These are phyloP conservation scores for Panagrolaimus sp. DNA, from an alignment of 1,140 invertebrate genomes.

Conservation along the genomic window DNA sequence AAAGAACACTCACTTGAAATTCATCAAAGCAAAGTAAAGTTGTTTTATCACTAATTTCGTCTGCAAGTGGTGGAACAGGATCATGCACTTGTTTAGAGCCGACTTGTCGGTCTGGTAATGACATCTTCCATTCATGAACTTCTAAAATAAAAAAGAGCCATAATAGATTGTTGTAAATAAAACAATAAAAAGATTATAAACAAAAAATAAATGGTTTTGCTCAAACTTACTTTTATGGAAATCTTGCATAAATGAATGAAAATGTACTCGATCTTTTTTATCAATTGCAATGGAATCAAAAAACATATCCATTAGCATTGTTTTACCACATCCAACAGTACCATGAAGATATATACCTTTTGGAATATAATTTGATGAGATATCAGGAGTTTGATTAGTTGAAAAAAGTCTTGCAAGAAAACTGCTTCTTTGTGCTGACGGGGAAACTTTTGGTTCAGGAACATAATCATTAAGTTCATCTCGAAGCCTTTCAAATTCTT, in stretches of 20 bases:
- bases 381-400: constrained; percentile 14
- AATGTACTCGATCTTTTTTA: constrained; percentile 79
- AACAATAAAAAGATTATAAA: too few relatives aligned
- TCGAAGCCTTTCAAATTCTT: constrained; percentile 33
- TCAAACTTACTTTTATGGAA: constrained; percentile 70
- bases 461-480: constrained; percentile 39
- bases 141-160: constrained; percentile 48
- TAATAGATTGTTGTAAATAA: constrained; percentile 3
- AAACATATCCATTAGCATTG: constrained; percentile 98
- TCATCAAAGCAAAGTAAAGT: constrained; percentile 97
- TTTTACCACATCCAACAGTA: constrained; percentile 77
- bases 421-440: constrained; percentile 17
- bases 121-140: constrained; percentile 61
- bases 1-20: constrained; percentile 72
- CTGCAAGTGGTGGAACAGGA: constrained; percentile 87
- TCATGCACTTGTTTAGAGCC: constrained; percentile 72
- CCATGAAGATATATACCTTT: constrained; percentile 65
- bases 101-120: constrained; percentile 24
- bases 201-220: constrained; percentile 10
- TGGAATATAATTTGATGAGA: constrained; percentile 23
- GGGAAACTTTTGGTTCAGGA: constrained; percentile 22
- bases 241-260: constrained; percentile 93
- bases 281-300: constrained; percentile 70
- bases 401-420: constrained; percentile 17
- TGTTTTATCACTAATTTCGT: constrained; percentile 74